A percentile compares a stretch with the other conserved stretches of the same genome.
Evolutionary conservation across 2,888 invertebrate species (phyloP).

Genomic region (Acronicta psi): DNA sequence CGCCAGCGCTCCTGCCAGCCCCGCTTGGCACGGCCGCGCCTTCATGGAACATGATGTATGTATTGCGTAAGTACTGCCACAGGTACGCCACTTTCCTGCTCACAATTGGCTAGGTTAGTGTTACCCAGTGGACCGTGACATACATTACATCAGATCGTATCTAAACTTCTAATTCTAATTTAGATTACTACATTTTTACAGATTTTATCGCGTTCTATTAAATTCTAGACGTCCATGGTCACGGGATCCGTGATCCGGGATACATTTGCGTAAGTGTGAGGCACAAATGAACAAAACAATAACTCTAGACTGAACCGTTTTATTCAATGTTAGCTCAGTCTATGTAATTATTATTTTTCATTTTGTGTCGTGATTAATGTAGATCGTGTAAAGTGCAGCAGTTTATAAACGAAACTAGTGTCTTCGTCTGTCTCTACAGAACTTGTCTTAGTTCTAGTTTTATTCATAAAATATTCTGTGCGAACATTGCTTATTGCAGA

Average conservation of each 20-base stretch:
- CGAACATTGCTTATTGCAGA: too few species aligned
- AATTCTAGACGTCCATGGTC: too few species aligned
- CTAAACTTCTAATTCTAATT: too few species aligned
- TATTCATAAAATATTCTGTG: too few species aligned
- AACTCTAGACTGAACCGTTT: not conserved
- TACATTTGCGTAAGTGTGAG: too few species aligned
- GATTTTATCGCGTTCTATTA: too few species aligned
- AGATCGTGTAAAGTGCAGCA: not conserved
- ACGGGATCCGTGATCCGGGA: too few species aligned
- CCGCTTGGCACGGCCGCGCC: constrained; percentile 18
- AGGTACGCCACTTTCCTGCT: constrained; percentile 6
- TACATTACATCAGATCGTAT: not conserved
- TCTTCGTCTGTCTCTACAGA: too few species aligned
- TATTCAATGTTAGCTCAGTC: not conserved
- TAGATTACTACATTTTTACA: too few species aligned
- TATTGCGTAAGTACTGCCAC: constrained; percentile 6
- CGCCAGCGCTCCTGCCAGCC: constrained; percentile 21
- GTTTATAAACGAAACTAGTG: too few species aligned
- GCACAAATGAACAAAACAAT: not conserved
- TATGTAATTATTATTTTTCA: constrained; percentile 3
- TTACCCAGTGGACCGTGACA: not conserved
- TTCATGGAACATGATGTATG: constrained; percentile 8
- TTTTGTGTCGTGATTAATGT: constrained; percentile 2
- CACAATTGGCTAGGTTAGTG: constrained; percentile 1
- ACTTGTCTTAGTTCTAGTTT: too few species aligned